phyloP scores from a whole-genome alignment of 2,113 vertebrate genomes.

The Rhynchomys soricoides region DNA sequence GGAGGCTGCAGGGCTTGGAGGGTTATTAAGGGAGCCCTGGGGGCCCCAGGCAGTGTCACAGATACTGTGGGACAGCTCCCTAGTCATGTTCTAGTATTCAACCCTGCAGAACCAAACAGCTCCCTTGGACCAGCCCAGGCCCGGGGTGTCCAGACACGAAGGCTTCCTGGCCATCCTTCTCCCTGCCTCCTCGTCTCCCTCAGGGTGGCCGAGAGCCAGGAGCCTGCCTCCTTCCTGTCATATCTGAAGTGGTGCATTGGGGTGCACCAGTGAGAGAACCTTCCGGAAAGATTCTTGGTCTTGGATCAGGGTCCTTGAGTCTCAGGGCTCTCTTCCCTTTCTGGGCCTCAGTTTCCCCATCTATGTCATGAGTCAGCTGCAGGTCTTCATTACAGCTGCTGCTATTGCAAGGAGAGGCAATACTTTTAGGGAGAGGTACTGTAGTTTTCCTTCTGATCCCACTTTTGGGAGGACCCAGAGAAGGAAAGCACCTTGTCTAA shows the following conservation, averaged over 20 bases:
- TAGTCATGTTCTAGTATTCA: not conserved
- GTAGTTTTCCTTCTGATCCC: not conserved
- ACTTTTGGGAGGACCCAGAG: not conserved
- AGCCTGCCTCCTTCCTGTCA: conserved; percentile 51
- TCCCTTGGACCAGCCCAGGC: not conserved
- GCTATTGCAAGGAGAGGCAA: accelerated
- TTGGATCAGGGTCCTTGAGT: not conserved
- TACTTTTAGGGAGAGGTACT: not conserved
- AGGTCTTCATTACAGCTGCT: not conserved
- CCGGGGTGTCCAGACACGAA: not conserved
- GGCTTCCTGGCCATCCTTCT: not conserved
- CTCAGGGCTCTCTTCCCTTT: not conserved
- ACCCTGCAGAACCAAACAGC: not conserved
- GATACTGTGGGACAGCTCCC: not conserved
- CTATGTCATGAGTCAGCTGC: not conserved
- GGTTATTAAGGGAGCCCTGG: not conserved
- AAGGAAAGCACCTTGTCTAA: not conserved
- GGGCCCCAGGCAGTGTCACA: not conserved
- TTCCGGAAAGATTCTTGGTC: conserved; percentile 59
- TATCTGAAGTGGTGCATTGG: conserved; percentile 75
- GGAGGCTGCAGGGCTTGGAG: not conserved
- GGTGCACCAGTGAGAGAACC: conserved; percentile 52
- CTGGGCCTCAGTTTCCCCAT: conserved; percentile 7
- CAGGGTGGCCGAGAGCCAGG: conserved; percentile 52
- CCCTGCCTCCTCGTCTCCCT: not conserved